These are phyloP conservation scores for Pteropus alecto DNA, from an alignment of 2,113 vertebrate species.

Conservation along the genomic window DNA sequence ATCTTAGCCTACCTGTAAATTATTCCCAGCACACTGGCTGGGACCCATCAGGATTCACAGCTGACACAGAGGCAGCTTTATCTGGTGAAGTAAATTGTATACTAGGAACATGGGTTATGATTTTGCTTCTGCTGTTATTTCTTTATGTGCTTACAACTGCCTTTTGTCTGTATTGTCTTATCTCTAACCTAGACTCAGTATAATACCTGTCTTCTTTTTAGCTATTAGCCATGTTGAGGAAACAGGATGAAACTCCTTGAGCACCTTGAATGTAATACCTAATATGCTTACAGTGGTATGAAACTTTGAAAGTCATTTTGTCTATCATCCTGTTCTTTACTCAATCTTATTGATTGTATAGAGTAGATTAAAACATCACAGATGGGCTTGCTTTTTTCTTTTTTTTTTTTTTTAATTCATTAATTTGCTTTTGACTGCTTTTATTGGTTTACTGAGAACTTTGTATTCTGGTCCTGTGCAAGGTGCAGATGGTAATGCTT, in stretches of 20 bases:
- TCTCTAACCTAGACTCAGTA: background rate
- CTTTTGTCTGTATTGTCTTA: background rate
- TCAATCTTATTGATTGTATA: background rate
- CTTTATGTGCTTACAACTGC: background rate
- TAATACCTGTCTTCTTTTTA: background rate
- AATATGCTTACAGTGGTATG: rapidly evolving
- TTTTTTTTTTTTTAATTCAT: background rate
- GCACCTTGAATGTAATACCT: background rate
- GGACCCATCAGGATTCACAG: background rate
- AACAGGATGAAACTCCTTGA: background rate
- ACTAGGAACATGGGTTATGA: background rate
- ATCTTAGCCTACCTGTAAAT: background rate
- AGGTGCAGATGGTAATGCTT: slow-evolving; percentile 41
- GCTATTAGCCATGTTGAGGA: background rate
- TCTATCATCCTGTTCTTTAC: background rate
- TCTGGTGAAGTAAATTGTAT: background rate
- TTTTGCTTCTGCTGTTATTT: slow-evolving; percentile 10
- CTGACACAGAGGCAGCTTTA: background rate
- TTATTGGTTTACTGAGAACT: slow-evolving; percentile 46
- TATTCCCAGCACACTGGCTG: background rate
- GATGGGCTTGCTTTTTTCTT: background rate
- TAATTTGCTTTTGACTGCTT: slow-evolving; percentile 25
- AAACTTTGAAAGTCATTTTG: background rate
- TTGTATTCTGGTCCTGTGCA: slow-evolving; percentile 50
- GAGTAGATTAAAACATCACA: slow-evolving; percentile 4